Percentiles rank a stretch among this genome's conserved stretches.
Evolutionary conservation across 2,888 invertebrate genomes (phyloP).

Genomic region (Tethea ocularis): DNA sequence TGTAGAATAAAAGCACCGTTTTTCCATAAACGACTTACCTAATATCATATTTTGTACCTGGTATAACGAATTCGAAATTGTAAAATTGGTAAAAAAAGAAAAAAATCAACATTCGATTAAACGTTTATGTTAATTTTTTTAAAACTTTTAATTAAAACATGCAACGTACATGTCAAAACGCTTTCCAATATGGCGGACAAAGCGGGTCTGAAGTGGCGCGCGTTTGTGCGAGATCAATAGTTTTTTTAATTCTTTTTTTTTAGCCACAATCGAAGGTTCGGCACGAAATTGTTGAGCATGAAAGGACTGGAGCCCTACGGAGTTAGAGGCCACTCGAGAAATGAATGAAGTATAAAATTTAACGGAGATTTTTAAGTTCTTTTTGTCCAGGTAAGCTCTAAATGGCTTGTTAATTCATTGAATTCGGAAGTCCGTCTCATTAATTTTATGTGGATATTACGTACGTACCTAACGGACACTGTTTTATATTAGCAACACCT

Average conservation of each 20-base stretch:
- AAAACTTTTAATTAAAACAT: conserved; percentile 35
- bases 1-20: too few species aligned
- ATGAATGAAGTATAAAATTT: conserved; percentile 70
- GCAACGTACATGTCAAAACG: conserved; percentile 69
- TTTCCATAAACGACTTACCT: too few species aligned
- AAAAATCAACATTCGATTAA: neutral
- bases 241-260: conserved; percentile 70
- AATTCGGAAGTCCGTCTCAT: conserved; percentile 45
- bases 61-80: neutral
- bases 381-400: conserved; percentile 72
- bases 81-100: neutral
- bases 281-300: conserved; percentile 65
- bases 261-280: conserved; percentile 72
- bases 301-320: conserved; percentile 70
- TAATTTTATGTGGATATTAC: conserved; percentile 17
- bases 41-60: too few species aligned
- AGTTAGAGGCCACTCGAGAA: conserved; percentile 70
- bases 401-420: conserved; percentile 70
- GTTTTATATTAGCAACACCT: too few species aligned
- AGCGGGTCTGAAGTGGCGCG: conserved; percentile 72
- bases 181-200: conserved; percentile 79
- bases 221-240: conserved; percentile 78
- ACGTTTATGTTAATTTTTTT: conserved; percentile 2
- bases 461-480: conserved; percentile 5
- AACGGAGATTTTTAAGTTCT: conserved; percentile 72